Percentiles rank a stretch among this genome's conserved stretches.
These are phyloP conservation scores for Phylloscopus collybita DNA, from an alignment of 2,797 vertebrate species.

Conservation along the genomic window DNA sequence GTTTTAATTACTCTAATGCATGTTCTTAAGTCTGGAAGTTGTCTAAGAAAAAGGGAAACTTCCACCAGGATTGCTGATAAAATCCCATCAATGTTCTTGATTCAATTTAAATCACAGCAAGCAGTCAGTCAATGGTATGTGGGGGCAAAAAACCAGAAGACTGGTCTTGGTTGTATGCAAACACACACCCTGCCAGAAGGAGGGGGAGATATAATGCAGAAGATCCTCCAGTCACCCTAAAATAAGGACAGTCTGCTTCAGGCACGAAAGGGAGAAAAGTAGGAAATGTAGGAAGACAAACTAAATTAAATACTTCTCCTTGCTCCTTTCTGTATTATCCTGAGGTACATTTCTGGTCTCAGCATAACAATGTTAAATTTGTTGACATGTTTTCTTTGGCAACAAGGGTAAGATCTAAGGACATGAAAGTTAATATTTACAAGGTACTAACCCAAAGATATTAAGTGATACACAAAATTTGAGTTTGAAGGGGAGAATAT, in stretches of 20 bases:
- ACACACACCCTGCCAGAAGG: background rate
- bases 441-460: background rate
- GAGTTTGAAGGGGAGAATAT: background rate
- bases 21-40: background rate
- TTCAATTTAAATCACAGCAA: background rate
- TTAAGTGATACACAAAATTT: background rate
- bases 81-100: background rate
- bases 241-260: background rate
- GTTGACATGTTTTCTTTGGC: background rate
- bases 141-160: background rate
- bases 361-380: background rate
- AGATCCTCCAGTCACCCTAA: background rate
- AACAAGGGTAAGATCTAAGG: background rate
- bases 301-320: background rate
- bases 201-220: background rate
- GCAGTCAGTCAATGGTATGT: background rate
- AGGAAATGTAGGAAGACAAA: background rate
- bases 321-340: background rate
- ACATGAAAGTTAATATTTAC: background rate
- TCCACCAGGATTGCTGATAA: background rate
- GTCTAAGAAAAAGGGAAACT: background rate
- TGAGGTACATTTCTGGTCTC: background rate
- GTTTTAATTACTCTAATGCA: background rate
- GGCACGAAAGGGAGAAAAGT: background rate
- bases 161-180: background rate